Percentiles rank a stretch among this genome's conserved stretches.
Conservation (phyloP, 2,113 vertebrate genomes). For the Gavia stellata region DNA sequence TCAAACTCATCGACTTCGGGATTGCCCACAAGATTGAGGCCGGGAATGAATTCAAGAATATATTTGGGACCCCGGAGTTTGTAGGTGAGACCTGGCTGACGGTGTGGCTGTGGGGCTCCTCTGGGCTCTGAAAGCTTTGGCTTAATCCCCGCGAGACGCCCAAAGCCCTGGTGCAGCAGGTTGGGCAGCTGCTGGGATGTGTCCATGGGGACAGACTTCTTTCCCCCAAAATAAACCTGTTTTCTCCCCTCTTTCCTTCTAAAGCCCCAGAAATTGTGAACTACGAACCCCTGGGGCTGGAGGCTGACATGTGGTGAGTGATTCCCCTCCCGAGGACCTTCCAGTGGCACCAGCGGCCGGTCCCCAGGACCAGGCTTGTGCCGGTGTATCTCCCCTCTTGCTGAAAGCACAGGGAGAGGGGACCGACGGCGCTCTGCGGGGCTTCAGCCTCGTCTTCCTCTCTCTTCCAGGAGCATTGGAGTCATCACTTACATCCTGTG, state of each 20-base stretch:
- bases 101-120: not conserved
- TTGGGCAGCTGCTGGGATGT: not conserved
- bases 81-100: constrained; percentile 76
- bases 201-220: not conserved
- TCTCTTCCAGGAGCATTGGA: constrained; percentile 87
- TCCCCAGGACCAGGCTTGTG: rapidly evolving
- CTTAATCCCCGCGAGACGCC: not conserved
- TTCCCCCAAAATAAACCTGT: not conserved
- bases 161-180: not conserved
- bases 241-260: not conserved
- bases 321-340: not conserved
- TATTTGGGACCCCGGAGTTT: constrained; percentile 96
- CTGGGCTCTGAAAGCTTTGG: not conserved
- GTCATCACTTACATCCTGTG: constrained; percentile 97
- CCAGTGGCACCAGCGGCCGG: not conserved
- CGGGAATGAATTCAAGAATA: constrained; percentile 96
- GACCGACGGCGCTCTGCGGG: rapidly evolving
- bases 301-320: constrained; percentile 97
- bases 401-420: not conserved
- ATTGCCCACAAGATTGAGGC: constrained; percentile 97
- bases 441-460: not conserved
- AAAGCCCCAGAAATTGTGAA: constrained; percentile 97
- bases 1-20: constrained; percentile 97
- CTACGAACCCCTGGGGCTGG: constrained; percentile 93
- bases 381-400: not conserved